Percentiles rank a stretch among this genome's conserved stretches.
phyloP scores from a whole-genome alignment of 2,113 vertebrate species.

The Daboia siamensis region DNA sequence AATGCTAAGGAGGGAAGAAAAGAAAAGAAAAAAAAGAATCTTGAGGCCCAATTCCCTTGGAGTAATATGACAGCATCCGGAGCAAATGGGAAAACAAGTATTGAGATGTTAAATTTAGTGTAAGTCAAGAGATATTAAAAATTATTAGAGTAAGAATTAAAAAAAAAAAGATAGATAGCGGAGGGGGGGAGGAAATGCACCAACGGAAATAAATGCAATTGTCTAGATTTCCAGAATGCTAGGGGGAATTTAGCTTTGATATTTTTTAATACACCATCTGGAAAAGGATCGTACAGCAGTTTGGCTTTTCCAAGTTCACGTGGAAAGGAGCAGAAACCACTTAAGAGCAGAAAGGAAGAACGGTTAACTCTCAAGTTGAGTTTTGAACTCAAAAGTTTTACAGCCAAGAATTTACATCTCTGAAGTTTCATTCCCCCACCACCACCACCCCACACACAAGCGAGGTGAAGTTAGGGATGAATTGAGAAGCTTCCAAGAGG shows the following conservation, averaged over 20 bases:
- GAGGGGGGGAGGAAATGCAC: background rate
- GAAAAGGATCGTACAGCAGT: conserved; percentile 5
- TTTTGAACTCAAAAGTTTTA: background rate
- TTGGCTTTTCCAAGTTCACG: background rate
- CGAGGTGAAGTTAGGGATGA: background rate
- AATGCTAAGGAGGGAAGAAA: conserved; percentile 38
- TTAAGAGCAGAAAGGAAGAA: background rate
- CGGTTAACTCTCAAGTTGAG: background rate
- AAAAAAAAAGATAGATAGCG: background rate
- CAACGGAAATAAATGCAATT: conserved; percentile 13
- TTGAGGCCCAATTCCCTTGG: conserved; percentile 45
- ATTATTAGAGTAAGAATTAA: conserved; percentile 19
- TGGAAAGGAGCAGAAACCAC: accelerated
- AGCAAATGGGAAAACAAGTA: conserved; percentile 24
- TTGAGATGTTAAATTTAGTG: background rate
- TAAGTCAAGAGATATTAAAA: conserved; percentile 23
- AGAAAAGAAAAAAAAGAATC: conserved; percentile 17
- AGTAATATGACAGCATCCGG: conserved; percentile 12
- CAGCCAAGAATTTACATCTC: background rate
- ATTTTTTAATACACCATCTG: background rate
- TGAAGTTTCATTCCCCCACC: background rate
- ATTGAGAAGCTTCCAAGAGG: background rate
- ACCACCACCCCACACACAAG: background rate
- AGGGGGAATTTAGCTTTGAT: conserved; percentile 10
- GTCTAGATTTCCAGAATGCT: background rate